Percentiles rank a stretch among this genome's conserved stretches.
These are phyloP conservation scores for Girardinus metallicus DNA, from an alignment of 2,797 vertebrate species.

Conservation along the genomic window DNA sequence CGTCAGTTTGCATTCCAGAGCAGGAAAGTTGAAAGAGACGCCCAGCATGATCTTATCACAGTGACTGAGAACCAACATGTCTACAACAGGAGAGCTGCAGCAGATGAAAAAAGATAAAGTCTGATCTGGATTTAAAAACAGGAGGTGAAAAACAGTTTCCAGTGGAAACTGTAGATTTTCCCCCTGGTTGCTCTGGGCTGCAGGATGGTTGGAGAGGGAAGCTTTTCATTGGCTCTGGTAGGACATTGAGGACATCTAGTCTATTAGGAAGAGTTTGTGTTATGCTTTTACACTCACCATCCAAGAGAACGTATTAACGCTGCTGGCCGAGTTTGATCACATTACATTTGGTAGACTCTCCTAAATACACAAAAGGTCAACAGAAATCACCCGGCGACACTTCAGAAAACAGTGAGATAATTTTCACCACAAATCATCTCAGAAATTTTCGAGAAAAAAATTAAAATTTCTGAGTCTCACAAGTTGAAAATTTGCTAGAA, in stretches of 20 bases:
- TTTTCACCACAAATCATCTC: no score
- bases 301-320: no score
- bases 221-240: neutral
- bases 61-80: neutral
- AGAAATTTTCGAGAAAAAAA: no score
- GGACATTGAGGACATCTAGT: neutral
- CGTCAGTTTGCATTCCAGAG: neutral
- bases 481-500: no score
- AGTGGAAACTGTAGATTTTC: neutral
- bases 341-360: no score
- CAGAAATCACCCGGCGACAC: no score
- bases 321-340: no score
- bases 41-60: neutral
- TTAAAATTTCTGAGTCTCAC: no score
- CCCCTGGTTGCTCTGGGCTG: neutral
- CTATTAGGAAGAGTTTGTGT: neutral
- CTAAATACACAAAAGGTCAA: no score
- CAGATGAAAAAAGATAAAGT: neutral
- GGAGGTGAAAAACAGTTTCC: neutral
- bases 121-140: neutral
- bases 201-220: neutral
- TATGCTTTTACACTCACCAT: no score
- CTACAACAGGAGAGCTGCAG: neutral
- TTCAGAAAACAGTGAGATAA: no score
- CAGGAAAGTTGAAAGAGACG: neutral